phyloP scores from a whole-genome alignment of 1,140 invertebrate species.

The Dysdera silvatica region DNA sequence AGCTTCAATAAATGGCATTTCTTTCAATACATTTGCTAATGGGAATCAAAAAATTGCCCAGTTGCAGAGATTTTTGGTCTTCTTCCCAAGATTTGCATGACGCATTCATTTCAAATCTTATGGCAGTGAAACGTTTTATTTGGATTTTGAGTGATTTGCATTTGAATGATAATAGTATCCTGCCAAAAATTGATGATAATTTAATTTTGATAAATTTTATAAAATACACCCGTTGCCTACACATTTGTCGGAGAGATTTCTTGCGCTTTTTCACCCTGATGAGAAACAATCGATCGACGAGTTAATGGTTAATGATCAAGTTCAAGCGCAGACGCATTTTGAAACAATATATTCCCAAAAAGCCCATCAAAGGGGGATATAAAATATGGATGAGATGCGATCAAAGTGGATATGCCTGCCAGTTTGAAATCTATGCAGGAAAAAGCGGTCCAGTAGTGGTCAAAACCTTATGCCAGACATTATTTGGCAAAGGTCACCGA shows the following conservation, averaged over 20 bases:
- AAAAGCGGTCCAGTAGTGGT: too few species aligned
- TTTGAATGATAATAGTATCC: slow-evolving; percentile 8
- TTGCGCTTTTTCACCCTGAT: not conserved
- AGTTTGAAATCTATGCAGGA: not conserved
- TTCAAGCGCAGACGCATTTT: not conserved
- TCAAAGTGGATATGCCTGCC: slow-evolving; percentile 1
- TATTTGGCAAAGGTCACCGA: not conserved
- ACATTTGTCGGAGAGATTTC: not conserved
- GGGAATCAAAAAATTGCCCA: slow-evolving; percentile 1
- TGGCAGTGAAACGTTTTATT: not conserved
- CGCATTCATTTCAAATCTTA: not conserved
- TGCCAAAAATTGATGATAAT: not conserved
- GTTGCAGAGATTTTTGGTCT: slow-evolving; percentile 2
- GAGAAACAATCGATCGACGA: not conserved
- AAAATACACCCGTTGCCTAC: not conserved
- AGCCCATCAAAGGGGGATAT: not conserved
- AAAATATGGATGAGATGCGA: not conserved
- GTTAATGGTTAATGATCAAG: not conserved
- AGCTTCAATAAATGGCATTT: too few species aligned
- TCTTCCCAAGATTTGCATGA: not conserved
- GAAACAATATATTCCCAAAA: not conserved
- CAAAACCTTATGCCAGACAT: not conserved
- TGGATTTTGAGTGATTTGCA: slow-evolving; percentile 5
- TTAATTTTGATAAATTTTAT: not conserved
- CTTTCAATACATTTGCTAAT: slow-evolving; percentile 1